Evolutionary conservation across 2,888 invertebrate species (phyloP), one percentile per base, ranked within the genome.

Genomic region (Drosophila anceps): DNA sequence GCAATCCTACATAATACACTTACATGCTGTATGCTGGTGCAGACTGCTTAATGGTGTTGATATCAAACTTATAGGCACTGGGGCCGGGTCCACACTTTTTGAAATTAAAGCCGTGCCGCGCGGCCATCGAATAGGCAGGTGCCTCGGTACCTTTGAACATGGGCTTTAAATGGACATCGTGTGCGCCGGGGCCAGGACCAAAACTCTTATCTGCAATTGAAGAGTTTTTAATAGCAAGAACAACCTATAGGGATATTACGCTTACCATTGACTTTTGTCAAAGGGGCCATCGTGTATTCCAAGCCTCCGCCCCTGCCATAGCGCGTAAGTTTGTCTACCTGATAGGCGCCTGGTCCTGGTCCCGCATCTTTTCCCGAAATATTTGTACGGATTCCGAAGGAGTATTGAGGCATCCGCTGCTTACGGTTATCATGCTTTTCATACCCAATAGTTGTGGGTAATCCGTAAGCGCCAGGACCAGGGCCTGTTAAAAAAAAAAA

Each of bases 401-500:
- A 91, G 69, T 91, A 93, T 64, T 92, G 91, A 0, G 93, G 95
- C 84, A 93, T 92, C 37, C 95, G 93, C 59, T 92, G 91, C 51
- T 93, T 93, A 0, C 94, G 94, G 18, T 92, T 91, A 90, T 95
- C 95, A 88, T 95, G 95, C 7, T 93, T 92, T 0, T 93, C 91
- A 78, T 93, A 95, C 8, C 95, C 95, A 8, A 95, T 93, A 13
- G 94, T 93, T 2, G 94, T 87, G 24, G 95, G 95, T 46, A 95
- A 91, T 80, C 92, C 87, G 82, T 95, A 95, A 33, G 93, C 94
- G 15, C 93, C 94, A 18, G 95, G 95, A 58, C 95, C 95, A 76
- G 95, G 95, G 66, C 95, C 95, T 91, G 93, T 63, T n/a, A n/a
- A n/a, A 33, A 1, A 41, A 8, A 4, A 0, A 10, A 8, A 35